Conservation (phyloP, 2,113 vertebrate species). For the Gambusia holbrooki region DNA sequence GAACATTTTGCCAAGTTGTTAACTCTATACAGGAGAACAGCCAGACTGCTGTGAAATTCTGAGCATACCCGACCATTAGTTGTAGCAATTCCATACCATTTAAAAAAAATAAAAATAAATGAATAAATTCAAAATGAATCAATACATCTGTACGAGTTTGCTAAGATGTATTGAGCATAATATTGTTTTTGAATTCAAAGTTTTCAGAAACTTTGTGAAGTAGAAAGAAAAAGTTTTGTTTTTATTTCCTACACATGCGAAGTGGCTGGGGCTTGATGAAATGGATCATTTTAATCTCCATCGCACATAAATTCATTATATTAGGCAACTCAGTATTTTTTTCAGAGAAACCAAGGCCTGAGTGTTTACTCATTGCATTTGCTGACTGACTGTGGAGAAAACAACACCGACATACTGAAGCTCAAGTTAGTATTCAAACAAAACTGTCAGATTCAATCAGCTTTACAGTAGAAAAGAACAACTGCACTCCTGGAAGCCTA, state of each 20-base stretch:
- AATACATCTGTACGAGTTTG: background rate
- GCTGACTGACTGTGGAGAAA: conserved; percentile 42
- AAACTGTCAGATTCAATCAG: conserved; percentile 55
- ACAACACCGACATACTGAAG: conserved; percentile 52
- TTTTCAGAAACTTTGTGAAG: conserved; percentile 21
- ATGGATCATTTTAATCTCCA: conserved; percentile 72
- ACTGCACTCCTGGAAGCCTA: conserved; percentile 49
- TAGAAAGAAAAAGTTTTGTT: conserved; percentile 25
- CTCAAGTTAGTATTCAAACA: conserved; percentile 54
- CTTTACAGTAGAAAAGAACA: conserved; percentile 45
- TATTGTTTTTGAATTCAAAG: conserved; percentile 42
- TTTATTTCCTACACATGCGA: conserved; percentile 41
- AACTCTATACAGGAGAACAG: background rate
- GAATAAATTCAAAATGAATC: background rate
- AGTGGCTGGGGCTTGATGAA: conserved; percentile 64
- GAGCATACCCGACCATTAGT: background rate
- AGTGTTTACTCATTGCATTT: conserved; percentile 42
- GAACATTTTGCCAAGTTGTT: too few species aligned
- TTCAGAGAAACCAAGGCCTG: conserved; percentile 54
- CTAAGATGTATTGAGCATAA: too few species aligned
- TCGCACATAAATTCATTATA: conserved; percentile 68
- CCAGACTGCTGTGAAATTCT: background rate
- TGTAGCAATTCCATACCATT: background rate
- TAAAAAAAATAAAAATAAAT: background rate
- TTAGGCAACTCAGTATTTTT: conserved; percentile 59